These are phyloP conservation scores for Sebastes kiyomatsui DNA, from an alignment of 2,797 vertebrate species.

Conservation along the genomic window DNA sequence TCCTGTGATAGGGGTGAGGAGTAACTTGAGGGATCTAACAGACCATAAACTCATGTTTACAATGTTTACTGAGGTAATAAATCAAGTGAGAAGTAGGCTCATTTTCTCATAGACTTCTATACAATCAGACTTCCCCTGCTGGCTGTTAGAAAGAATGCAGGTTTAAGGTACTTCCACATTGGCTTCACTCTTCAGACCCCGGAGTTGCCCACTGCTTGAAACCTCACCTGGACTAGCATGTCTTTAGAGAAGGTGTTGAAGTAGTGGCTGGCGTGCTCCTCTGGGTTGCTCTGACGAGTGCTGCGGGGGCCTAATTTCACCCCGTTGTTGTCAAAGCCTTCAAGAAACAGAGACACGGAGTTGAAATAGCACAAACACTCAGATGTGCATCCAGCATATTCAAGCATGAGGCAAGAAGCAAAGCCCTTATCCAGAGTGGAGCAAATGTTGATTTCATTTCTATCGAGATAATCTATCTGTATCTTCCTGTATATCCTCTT, in stretches of 20 bases:
- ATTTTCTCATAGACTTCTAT: no score
- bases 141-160: background rate
- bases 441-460: background rate
- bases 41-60: no score
- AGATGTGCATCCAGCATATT: constrained; percentile 8
- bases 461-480: background rate
- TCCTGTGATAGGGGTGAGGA: no score
- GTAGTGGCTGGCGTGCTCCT: constrained; percentile 96
- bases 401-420: background rate
- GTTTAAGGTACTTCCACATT: no score
- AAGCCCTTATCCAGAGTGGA: background rate
- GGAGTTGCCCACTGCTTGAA: background rate
- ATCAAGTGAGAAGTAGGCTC: no score
- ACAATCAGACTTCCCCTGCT: background rate
- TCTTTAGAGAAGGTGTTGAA: constrained; percentile 98
- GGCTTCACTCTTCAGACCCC: no score
- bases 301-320: constrained; percentile 92
- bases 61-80: no score
- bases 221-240: constrained; percentile 92
- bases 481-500: background rate
- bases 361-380: background rate
- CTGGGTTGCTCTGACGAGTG: constrained; percentile 94
- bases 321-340: constrained; percentile 97
- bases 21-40: no score
- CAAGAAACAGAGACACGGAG: constrained; percentile 18